Percentiles rank a stretch among this genome's conserved stretches.
Evolutionary conservation across 2,888 invertebrate genomes (phyloP).

Genomic region (Pristionchus japonicus): DNA sequence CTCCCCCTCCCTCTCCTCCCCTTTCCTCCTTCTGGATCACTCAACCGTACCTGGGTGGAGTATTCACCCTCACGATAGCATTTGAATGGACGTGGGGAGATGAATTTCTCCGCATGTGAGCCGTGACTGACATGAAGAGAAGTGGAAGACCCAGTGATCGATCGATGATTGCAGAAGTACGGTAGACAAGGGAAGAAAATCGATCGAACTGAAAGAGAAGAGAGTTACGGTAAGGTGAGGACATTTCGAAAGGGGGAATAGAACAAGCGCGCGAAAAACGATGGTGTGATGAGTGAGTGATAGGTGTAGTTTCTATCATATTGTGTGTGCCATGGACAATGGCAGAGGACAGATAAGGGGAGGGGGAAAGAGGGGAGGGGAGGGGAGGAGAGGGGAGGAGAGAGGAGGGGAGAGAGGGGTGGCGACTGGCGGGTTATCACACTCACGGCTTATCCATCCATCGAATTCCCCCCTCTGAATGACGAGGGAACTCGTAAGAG

Average conservation of each 20-base stretch:
- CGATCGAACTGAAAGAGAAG: background rate
- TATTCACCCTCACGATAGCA: constrained; percentile 8
- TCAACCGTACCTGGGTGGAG: constrained; percentile 28
- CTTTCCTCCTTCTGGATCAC: background rate
- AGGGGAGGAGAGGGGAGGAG: background rate
- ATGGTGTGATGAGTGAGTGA: background rate
- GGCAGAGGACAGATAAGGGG: background rate
- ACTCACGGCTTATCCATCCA: background rate
- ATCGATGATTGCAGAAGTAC: constrained; percentile 8
- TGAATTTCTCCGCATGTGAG: constrained; percentile 35
- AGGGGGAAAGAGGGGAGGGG: background rate
- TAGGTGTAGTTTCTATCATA: background rate
- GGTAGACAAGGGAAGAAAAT: background rate
- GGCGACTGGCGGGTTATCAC: constrained; percentile 8
- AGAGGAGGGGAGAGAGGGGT: background rate
- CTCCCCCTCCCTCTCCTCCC: background rate
- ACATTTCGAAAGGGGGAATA: background rate
- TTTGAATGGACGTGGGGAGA: constrained; percentile 38
- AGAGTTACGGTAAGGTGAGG: background rate
- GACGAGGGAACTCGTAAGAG: constrained; percentile 7
- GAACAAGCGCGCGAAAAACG: background rate
- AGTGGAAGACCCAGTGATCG: background rate
- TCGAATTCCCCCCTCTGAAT: background rate
- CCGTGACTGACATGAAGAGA: constrained; percentile 37
- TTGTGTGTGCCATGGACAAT: background rate